Evolutionary conservation across 2,113 vertebrate genomes (phyloP).

Genomic region (Callospermophilus lateralis): DNA sequence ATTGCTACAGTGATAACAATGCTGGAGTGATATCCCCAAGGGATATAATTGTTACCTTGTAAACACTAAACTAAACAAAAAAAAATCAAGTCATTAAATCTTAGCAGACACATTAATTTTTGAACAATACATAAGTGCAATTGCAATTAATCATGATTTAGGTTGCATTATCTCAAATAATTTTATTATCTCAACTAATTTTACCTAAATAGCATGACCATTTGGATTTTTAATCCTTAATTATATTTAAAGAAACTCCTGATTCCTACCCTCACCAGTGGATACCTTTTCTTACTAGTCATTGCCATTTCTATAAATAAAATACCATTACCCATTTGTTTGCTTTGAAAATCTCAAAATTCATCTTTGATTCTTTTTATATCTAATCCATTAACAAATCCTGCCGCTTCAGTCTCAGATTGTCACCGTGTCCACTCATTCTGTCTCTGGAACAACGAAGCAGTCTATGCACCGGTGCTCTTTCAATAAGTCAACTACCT

Average conservation of each 20-base stretch:
- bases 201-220: background rate
- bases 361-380: background rate
- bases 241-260: background rate
- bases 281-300: background rate
- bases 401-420: background rate
- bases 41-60: background rate
- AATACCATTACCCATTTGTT: background rate
- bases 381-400: background rate
- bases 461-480: background rate
- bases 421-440: background rate
- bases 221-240: constrained; percentile 11
- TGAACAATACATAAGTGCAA: background rate
- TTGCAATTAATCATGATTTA: constrained; percentile 30
- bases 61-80: constrained; percentile 36
- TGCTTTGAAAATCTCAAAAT: constrained; percentile 42
- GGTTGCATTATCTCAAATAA: background rate
- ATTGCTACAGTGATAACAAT: background rate
- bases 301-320: background rate
- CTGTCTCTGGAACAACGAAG: background rate
- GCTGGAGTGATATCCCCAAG: background rate
- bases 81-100: constrained; percentile 55
- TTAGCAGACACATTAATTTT: background rate
- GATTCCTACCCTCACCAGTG: background rate
- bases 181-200: background rate
- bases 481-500: background rate